phyloP scores from a whole-genome alignment of 2,113 vertebrate genomes.

The Tupaia chinensis region DNA sequence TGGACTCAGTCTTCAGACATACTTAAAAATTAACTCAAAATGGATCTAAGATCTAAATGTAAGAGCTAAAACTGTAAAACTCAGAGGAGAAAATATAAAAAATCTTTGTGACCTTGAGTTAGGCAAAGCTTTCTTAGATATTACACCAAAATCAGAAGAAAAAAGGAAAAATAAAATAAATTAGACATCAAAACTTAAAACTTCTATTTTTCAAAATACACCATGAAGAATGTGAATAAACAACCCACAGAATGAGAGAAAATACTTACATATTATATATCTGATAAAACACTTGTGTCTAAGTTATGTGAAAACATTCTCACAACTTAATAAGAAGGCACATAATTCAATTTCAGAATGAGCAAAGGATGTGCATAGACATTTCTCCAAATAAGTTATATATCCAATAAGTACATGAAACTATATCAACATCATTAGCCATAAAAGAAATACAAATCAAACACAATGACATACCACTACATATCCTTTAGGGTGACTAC shows the following conservation, averaged over 20 bases:
- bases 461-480: background rate
- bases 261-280: background rate
- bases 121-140: background rate
- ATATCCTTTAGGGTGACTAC: background rate
- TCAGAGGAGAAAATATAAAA: slow-evolving; percentile 10
- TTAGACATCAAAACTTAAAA: slow-evolving; percentile 21
- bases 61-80: background rate
- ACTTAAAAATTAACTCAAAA: slow-evolving; percentile 43
- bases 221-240: background rate
- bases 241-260: background rate
- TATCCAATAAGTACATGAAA: background rate
- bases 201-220: background rate
- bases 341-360: slow-evolving; percentile 15
- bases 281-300: background rate
- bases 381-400: slow-evolving; percentile 34
- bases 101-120: background rate
- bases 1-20: background rate
- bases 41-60: background rate
- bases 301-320: background rate
- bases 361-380: background rate
- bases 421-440: background rate
- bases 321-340: slow-evolving; percentile 15
- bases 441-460: background rate
- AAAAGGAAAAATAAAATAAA: background rate
- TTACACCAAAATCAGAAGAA: background rate